Percentiles rank a stretch among this genome's conserved stretches.
phyloP scores from a whole-genome alignment of 2,797 vertebrate genomes.

The Tolypeutes matacus region DNA sequence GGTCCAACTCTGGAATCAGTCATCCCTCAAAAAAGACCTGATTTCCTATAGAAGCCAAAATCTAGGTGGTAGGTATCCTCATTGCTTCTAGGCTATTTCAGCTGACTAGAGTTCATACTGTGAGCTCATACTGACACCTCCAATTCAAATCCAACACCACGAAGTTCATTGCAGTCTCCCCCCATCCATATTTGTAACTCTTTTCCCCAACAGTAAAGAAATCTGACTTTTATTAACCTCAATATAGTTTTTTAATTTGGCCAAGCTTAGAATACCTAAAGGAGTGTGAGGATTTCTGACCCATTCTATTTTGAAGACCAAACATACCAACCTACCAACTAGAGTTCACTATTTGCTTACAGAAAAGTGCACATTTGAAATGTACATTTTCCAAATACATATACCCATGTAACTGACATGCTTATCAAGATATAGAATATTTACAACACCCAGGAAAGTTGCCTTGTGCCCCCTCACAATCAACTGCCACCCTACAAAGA shows the following conservation, averaged over 20 bases:
- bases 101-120: neutral
- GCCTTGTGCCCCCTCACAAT: neutral
- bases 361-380: neutral
- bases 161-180: neutral
- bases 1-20: neutral
- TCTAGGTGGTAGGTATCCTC: neutral
- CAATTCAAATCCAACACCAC: neutral
- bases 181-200: neutral
- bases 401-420: neutral
- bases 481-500: neutral
- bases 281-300: neutral
- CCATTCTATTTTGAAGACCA: neutral
- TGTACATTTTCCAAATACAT: neutral
- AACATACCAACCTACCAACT: neutral
- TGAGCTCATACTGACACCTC: neutral
- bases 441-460: neutral
- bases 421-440: neutral
- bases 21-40: too few relatives aligned
- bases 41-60: neutral
- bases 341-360: neutral
- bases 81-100: neutral
- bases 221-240: neutral
- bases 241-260: neutral
- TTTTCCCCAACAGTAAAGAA: neutral
- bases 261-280: neutral